A percentile compares a stretch with the other conserved stretches of the same genome.
phyloP scores from a whole-genome alignment of 2,888 invertebrate species.

The Crocallis elinguaria region DNA sequence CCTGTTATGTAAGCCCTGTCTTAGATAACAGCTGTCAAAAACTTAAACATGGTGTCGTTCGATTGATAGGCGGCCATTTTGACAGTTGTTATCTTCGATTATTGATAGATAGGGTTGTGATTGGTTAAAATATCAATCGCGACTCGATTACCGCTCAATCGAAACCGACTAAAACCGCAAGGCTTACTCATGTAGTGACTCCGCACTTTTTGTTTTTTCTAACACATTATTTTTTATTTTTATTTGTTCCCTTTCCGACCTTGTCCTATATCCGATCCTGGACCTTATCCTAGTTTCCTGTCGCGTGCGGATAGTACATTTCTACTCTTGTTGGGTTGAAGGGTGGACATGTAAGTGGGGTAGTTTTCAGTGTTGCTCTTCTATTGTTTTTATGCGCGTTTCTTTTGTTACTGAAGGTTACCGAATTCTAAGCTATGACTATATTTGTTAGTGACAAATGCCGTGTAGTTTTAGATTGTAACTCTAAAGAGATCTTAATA shows the following conservation, averaged over 20 bases:
- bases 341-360: slow-evolving; percentile 31
- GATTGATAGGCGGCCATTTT: slow-evolving; percentile 18
- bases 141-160: slow-evolving; percentile 13
- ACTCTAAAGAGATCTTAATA: not conserved
- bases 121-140: slow-evolving; percentile 9
- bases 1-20: slow-evolving; percentile 20
- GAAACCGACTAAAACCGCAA: slow-evolving; percentile 32
- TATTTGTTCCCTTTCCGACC: slow-evolving; percentile 50
- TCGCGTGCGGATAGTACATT: slow-evolving; percentile 47
- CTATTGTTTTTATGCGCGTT: slow-evolving; percentile 64
- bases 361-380: slow-evolving; percentile 34
- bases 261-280: slow-evolving; percentile 50
- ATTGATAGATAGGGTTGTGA: slow-evolving; percentile 16
- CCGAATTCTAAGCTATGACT: not conserved
- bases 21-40: slow-evolving; percentile 23
- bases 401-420: slow-evolving; percentile 37
- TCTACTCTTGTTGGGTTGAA: slow-evolving; percentile 30
- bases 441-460: not conserved
- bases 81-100: slow-evolving; percentile 24
- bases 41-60: slow-evolving; percentile 18
- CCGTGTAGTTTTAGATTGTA: too few species aligned
- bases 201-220: slow-evolving; percentile 57
- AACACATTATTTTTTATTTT: slow-evolving; percentile 42
- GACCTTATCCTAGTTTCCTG: slow-evolving; percentile 50
- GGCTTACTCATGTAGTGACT: slow-evolving; percentile 41